A percentile compares a stretch with the other conserved stretches of the same genome.
phyloP scores from a whole-genome alignment of 2,113 vertebrate genomes.

The Tinamus guttatus region DNA sequence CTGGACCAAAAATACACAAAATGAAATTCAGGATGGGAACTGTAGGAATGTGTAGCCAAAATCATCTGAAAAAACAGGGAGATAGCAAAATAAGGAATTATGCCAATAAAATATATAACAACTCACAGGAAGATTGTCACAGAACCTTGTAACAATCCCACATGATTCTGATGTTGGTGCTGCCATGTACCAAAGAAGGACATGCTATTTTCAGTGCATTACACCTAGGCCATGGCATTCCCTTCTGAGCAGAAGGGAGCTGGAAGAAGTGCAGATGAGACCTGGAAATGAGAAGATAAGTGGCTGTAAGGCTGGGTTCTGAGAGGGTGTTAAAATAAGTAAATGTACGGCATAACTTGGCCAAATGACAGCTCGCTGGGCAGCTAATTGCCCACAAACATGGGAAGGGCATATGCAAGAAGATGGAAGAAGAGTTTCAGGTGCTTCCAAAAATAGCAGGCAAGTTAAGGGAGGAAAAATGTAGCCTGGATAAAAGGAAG shows the following conservation, averaged over 20 bases:
- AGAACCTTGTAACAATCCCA: background rate
- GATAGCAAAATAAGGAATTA: background rate
- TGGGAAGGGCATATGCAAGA: background rate
- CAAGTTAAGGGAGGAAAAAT: background rate
- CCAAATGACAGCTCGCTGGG: background rate
- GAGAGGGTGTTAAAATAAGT: background rate
- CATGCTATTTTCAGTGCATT: background rate
- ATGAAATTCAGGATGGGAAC: background rate
- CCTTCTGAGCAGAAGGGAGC: background rate
- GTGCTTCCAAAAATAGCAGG: constrained; percentile 32
- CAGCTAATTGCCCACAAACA: background rate
- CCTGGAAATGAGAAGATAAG: background rate
- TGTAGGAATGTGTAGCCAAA: background rate
- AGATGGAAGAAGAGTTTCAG: background rate
- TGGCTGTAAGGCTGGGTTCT: background rate
- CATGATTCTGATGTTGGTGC: background rate
- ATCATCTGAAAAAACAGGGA: background rate
- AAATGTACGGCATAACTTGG: background rate
- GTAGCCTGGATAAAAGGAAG: background rate
- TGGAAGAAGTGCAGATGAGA: background rate
- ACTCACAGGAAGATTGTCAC: background rate
- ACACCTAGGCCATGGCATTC: background rate
- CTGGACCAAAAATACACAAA: background rate
- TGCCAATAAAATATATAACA: background rate
- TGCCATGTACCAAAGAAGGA: accelerated